A percentile compares a stretch with the other conserved stretches of the same genome.
phyloP scores from a whole-genome alignment of 1,140 invertebrate species.

The Drosophila biarmipes region DNA sequence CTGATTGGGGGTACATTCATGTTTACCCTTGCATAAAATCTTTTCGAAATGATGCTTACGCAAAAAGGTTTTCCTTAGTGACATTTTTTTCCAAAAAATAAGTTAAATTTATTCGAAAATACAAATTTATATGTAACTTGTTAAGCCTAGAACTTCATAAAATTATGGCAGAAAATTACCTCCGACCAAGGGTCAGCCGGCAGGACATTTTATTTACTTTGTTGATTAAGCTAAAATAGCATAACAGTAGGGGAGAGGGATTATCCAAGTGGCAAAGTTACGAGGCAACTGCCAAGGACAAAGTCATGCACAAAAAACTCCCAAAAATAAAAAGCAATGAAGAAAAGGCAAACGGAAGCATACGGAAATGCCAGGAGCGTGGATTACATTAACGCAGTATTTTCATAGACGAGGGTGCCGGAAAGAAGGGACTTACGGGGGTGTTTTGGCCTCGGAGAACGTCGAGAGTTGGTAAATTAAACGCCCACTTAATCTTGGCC shows the following conservation, averaged over 20 bases:
- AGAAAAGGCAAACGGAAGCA: conserved; percentile 55
- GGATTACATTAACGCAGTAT: conserved; percentile 81
- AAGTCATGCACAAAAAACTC: conserved; percentile 42
- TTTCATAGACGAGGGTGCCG: conserved; percentile 34
- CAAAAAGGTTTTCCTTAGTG: conserved; percentile 7
- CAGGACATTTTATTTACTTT: conserved; percentile 77
- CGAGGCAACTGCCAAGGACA: conserved; percentile 58
- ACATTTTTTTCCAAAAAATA: conserved; percentile 31
- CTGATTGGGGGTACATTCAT: not conserved
- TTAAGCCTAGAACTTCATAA: conserved; percentile 23
- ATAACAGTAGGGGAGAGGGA: conserved; percentile 38
- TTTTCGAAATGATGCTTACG: not conserved
- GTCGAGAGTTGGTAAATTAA: conserved; percentile 75
- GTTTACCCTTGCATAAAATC: not conserved
- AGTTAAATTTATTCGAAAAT: conserved; percentile 33
- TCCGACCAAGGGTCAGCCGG: conserved; percentile 36
- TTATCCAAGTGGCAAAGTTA: conserved; percentile 64
- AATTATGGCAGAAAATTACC: conserved; percentile 44
- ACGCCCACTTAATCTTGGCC: conserved; percentile 80
- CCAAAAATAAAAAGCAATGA: conserved; percentile 33
- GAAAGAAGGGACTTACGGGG: conserved; percentile 2
- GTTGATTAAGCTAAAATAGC: conserved; percentile 82
- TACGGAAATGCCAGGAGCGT: conserved; percentile 49
- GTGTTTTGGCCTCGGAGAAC: conserved; percentile 22
- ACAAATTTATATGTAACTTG: conserved; percentile 35